Percentiles rank a stretch among this genome's conserved stretches.
phyloP scores from a whole-genome alignment of 2,888 invertebrate genomes.

The Byasa hedistus region DNA sequence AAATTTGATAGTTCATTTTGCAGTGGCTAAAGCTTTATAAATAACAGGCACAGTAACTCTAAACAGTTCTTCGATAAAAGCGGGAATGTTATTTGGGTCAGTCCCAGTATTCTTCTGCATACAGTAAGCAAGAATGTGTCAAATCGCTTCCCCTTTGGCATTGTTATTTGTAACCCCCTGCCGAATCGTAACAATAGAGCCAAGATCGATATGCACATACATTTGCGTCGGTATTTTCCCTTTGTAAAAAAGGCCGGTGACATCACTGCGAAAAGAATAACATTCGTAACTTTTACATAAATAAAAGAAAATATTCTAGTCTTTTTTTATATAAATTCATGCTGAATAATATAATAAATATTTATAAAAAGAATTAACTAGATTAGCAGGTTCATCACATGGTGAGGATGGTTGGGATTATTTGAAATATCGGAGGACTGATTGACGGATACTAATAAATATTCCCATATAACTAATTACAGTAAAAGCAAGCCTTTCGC shows the following conservation, averaged over 20 bases:
- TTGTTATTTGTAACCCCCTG: slow-evolving; percentile 14
- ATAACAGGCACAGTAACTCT: neutral
- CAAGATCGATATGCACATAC: neutral
- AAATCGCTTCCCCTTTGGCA: slow-evolving; percentile 13
- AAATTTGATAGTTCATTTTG: neutral
- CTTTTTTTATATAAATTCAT: neutral
- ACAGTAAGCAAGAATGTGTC: slow-evolving; percentile 6
- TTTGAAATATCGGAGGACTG: too few species aligned
- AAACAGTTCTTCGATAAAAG: neutral
- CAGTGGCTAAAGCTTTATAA: neutral
- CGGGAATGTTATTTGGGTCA: neutral
- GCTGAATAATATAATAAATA: too few species aligned
- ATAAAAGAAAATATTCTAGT: neutral
- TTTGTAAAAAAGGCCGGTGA: neutral
- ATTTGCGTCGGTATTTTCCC: slow-evolving; percentile 3
- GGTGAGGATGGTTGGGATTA: too few species aligned
- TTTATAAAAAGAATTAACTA: too few species aligned
- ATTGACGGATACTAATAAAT: too few species aligned
- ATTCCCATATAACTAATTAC: too few species aligned
- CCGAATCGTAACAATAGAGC: slow-evolving; percentile 16
- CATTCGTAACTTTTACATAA: neutral
- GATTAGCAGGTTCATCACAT: too few species aligned
- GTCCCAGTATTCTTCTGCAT: slow-evolving; percentile 12
- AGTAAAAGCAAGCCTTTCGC: neutral
- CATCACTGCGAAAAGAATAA: slow-evolving; percentile 1